Evolutionary conservation across 2,888 invertebrate species (phyloP).

Genomic region (Volucella inflata): DNA sequence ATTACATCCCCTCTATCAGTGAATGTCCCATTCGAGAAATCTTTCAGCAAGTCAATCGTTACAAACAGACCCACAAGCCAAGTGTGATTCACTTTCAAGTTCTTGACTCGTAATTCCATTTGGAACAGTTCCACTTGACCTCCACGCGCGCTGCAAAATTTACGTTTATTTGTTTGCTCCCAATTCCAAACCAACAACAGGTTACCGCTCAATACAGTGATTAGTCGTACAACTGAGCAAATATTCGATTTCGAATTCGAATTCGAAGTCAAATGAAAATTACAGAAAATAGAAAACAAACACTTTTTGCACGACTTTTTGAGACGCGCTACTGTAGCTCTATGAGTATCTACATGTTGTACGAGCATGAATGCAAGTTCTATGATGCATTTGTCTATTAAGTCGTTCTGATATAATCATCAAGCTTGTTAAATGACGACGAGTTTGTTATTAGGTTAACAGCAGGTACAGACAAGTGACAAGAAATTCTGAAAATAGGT

Average conservation of each 20-base stretch:
- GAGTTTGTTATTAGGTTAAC: slow-evolving; percentile 14
- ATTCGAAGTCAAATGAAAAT: slow-evolving; percentile 25
- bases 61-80: slow-evolving; percentile 22
- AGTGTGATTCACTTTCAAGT: slow-evolving; percentile 44
- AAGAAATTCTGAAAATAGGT: slow-evolving; percentile 45
- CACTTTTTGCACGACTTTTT: slow-evolving; percentile 24
- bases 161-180: slow-evolving; percentile 21
- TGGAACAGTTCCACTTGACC: slow-evolving; percentile 42
- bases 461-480: not conserved
- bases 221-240: not conserved
- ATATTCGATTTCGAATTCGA: slow-evolving; percentile 2
- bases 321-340: not conserved
- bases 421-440: slow-evolving; percentile 13
- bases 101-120: slow-evolving; percentile 32
- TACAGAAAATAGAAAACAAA: slow-evolving; percentile 19
- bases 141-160: slow-evolving; percentile 27
- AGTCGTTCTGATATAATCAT: slow-evolving; percentile 37
- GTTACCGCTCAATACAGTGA: slow-evolving; percentile 14
- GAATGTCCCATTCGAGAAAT: slow-evolving; percentile 1
- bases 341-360: no score
- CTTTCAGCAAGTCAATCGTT: slow-evolving; percentile 32
- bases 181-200: not conserved
- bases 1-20: not conserved
- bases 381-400: slow-evolving; percentile 45
- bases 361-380: not conserved